Evolutionary conservation across 2,797 vertebrate genomes (phyloP).

Genomic region (Coreius guichenoti): DNA sequence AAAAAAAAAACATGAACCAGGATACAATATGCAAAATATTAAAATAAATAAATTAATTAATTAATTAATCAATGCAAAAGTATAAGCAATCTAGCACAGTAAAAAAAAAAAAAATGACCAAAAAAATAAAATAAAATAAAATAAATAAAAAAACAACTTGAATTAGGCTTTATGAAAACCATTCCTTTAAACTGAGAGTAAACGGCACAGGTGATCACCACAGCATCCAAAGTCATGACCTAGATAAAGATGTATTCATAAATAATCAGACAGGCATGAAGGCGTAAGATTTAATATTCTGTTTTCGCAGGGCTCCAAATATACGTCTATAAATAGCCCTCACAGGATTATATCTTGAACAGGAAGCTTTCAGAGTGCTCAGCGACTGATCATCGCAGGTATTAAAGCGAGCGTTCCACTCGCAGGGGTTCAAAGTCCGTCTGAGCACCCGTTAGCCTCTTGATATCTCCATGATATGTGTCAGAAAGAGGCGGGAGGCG

Average conservation of each 20-base stretch:
- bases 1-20: neutral
- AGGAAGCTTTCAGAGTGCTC: conserved; percentile 34
- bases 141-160: conserved; percentile 50
- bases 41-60: neutral
- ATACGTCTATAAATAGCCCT: conserved; percentile 45
- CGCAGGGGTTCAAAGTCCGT: conserved; percentile 8
- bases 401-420: conserved; percentile 50
- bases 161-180: conserved; percentile 18
- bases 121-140: neutral
- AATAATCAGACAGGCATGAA: conserved; percentile 45
- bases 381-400: conserved; percentile 35
- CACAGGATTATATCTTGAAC: conserved; percentile 33
- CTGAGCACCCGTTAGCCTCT: conserved; percentile 46
- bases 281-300: conserved; percentile 43
- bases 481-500: conserved; percentile 73
- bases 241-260: conserved; percentile 41
- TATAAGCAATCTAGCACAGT: neutral
- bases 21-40: neutral
- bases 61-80: neutral
- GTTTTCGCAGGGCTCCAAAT: conserved; percentile 39
- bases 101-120: neutral
- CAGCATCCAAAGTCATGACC: conserved; percentile 44
- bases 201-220: conserved; percentile 30
- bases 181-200: conserved; percentile 4
- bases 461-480: conserved; percentile 61